Evolutionary conservation across 2,888 invertebrate species (phyloP).

Genomic region (Colostygia pectinataria): DNA sequence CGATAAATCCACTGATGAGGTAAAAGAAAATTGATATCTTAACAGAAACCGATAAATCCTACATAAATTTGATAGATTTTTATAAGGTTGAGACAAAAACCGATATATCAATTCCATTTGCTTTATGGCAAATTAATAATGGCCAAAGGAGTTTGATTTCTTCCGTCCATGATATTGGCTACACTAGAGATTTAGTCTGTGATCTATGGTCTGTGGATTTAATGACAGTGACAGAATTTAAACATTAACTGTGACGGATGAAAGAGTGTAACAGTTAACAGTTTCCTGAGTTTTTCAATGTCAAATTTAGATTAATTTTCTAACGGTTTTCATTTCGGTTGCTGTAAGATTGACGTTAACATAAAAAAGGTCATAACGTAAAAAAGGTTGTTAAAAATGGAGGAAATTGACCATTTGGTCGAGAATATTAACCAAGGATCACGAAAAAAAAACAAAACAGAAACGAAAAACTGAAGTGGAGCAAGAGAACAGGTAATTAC

Average conservation of each 20-base stretch:
- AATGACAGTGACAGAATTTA: not conserved
- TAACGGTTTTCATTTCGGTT: slow-evolving; percentile 1
- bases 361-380: slow-evolving; percentile 1
- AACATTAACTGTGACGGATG: slow-evolving; percentile 2
- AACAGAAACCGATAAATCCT: slow-evolving; percentile 1
- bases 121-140: slow-evolving; percentile 5
- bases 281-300: not conserved
- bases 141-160: slow-evolving; percentile 3
- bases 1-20: not conserved
- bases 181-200: slow-evolving; percentile 4
- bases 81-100: slow-evolving; percentile 1
- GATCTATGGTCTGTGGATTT: slow-evolving; percentile 2
- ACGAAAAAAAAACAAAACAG: slow-evolving; percentile 6
- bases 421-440: slow-evolving; percentile 4
- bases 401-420: slow-evolving; percentile 3
- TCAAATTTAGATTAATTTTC: not conserved
- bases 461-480: slow-evolving; percentile 3
- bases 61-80: not conserved
- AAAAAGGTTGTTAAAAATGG: slow-evolving; percentile 3
- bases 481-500: slow-evolving; percentile 8
- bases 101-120: slow-evolving; percentile 2
- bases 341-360: not conserved
- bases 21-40: slow-evolving; percentile 1
- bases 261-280: not conserved
- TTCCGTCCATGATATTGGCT: slow-evolving; percentile 3